Evolutionary conservation across 2,797 vertebrate species (phyloP), one percentile per base, ranked within the genome.

Genomic region (Florisuga fusca): DNA sequence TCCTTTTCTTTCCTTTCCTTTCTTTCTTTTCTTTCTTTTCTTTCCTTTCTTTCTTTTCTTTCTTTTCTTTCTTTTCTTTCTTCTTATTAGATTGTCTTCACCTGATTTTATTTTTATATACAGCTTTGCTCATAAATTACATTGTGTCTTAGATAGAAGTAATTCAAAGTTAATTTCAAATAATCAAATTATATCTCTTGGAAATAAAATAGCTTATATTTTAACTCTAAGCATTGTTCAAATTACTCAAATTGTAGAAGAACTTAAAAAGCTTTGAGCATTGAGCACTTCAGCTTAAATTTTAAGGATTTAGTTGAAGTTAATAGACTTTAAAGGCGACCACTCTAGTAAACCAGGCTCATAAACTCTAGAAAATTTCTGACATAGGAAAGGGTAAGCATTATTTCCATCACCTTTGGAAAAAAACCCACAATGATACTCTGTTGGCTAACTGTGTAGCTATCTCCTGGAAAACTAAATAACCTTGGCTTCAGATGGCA

Each of bases 41-140:
- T n/a, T n/a, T n/a, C n/a, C n/a, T n/a, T n/a, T 41, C 14, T 41
- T 41, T 41, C 36, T 53, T 4, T 10, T 20, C 26, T 5, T 11
- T 7, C 5, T 15, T 3, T 12, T 13, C 15, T 4, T 2, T 22
- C 3, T 23, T 14, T 7, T 9, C 5, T 38, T 38, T 43, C n/a
- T 33, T 59, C 64, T 54, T 10, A 74, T 17, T 7, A 51, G 41
- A 61, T 53, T 23, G 41, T 68, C 57, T 87, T 67, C 55, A 8
- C 46, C 34, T 71, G 11, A 4, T 51, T 92, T 74, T 79, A 43
- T 48, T 79, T 92, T 77, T 66, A 20, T 46, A 6, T 34, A 41
- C 14, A 34, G 3, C 45, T 89, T 80, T 68, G 41, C 10, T 75
- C 84, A 3, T 38, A 21, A 68, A 91, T 85, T 55, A 6, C 15